Evolutionary conservation across 64 coral and sea anemone species (phyloP).

Genomic region (Trachythela sp.): DNA sequence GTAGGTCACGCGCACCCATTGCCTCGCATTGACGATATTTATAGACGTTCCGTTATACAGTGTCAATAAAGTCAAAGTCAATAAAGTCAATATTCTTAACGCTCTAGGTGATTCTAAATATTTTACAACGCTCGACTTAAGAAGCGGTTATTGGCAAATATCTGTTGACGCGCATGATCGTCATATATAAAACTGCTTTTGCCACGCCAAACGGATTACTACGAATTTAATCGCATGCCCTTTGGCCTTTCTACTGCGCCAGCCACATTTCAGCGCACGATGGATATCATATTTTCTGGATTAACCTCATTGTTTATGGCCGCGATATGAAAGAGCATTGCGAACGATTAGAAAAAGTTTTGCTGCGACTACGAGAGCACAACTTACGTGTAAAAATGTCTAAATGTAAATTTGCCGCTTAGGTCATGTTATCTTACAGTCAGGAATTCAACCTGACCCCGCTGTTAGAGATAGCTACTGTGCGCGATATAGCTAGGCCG

Average conservation of each 20-base stretch:
- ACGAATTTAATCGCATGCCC: not conserved
- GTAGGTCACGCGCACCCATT: no score
- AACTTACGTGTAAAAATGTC: not conserved
- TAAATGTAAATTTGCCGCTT: not conserved
- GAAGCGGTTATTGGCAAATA: not conserved
- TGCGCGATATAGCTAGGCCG: not conserved
- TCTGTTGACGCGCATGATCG: not conserved
- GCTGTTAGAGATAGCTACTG: not conserved
- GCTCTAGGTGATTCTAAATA: no score
- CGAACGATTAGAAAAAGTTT: not conserved
- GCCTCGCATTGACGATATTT: not conserved
- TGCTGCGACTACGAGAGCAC: not conserved
- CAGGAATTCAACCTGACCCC: constrained; percentile 1
- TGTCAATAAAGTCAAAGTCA: no score
- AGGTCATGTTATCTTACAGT: not conserved
- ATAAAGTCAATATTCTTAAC: no score
- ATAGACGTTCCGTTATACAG: not conserved
- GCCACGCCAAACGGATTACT: not conserved
- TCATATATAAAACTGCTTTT: constrained; percentile 10
- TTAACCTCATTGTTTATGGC: not conserved
- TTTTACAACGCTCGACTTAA: not conserved
- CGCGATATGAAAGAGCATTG: not conserved
- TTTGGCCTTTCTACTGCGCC: not conserved
- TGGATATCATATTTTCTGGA: not conserved
- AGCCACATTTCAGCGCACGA: constrained; percentile 2